Evolutionary conservation across 2,797 vertebrate species (phyloP), one percentile per base, ranked within the genome.

Genomic region (Petrocephalus schoutedeni): DNA sequence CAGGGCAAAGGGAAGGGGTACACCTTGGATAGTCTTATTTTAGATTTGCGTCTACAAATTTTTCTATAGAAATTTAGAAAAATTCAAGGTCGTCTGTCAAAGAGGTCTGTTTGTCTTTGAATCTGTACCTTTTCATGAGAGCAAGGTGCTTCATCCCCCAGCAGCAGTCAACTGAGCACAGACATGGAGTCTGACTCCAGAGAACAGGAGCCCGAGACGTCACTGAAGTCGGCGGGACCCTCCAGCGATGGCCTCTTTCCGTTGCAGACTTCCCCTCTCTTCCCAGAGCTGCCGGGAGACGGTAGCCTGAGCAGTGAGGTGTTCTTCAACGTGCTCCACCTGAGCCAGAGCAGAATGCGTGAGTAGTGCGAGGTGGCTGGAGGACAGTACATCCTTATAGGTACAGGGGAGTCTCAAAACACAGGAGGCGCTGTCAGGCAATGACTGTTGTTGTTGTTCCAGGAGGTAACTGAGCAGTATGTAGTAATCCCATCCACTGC

Each of bases 311-410:
- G 89, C 92, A 94, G 92, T 14, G 94, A 96, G 89, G 92, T 96
- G n/a, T 95, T 96, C 92, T 91, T 96, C 89, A 95, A 94, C 83
- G 90, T 95, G 2, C 92, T 96, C 16, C 93, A 94, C n/a, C 93
- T 95, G 23, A 95, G 93, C 92, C 93, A 93, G 89, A 95, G 90
- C 92, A 90, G 94, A 87, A 95, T 93, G 88, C 89, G 94, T 10
- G 92, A 94, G 92, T 90, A 53, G 36, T 41, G 23, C 5, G 10
- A 23, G 85, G 57, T 2, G 32, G 14, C 14, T 45, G 56, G 8
- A 59, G 14, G 56, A 10, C 16, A 12, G 54, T 16, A 28, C 32
- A 23, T 57, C 23, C 9, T 8, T 23, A 28, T 51, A 56, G 51
- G 53, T 51, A 71, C 10, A 71, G 28, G 64, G 59, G 23, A 64